Percentiles rank a stretch among this genome's conserved stretches.
Conservation (phyloP, 2,113 vertebrate genomes). For the Strix aluco region DNA sequence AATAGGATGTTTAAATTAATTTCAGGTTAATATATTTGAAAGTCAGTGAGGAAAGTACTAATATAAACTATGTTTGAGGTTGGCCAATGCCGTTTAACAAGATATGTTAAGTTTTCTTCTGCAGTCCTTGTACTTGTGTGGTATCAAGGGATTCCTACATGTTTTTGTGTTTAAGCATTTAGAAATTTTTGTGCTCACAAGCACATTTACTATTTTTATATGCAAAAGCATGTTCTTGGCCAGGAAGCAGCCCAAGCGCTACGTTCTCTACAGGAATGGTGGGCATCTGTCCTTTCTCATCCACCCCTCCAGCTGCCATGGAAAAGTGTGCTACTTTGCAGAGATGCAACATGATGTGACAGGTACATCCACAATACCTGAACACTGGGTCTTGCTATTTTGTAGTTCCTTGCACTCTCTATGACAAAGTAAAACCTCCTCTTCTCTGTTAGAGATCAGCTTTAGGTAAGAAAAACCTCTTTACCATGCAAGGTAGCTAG, state of each 20-base stretch:
- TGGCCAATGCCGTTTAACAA: background rate
- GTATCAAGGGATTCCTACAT: background rate
- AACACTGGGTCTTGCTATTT: background rate
- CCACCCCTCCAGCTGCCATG: background rate
- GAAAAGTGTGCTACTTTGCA: background rate
- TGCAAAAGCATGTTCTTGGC: background rate
- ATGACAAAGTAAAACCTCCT: background rate
- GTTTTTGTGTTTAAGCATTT: background rate
- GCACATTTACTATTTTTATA: background rate
- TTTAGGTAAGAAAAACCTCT: background rate
- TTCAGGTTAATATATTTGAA: background rate
- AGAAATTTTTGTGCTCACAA: background rate
- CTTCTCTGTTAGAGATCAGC: background rate
- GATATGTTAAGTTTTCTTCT: background rate
- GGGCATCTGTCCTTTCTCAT: background rate
- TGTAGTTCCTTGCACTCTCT: background rate
- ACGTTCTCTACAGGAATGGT: background rate
- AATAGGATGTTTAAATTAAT: background rate
- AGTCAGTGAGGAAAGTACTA: background rate
- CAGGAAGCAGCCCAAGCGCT: background rate
- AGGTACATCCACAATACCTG: too few relatives aligned
- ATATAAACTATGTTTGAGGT: background rate
- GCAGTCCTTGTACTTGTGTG: background rate
- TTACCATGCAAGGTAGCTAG: background rate
- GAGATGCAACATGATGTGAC: background rate